Evolutionary conservation across 2,888 invertebrate species (phyloP).

Genomic region (Gymnosoma rotundatum): DNA sequence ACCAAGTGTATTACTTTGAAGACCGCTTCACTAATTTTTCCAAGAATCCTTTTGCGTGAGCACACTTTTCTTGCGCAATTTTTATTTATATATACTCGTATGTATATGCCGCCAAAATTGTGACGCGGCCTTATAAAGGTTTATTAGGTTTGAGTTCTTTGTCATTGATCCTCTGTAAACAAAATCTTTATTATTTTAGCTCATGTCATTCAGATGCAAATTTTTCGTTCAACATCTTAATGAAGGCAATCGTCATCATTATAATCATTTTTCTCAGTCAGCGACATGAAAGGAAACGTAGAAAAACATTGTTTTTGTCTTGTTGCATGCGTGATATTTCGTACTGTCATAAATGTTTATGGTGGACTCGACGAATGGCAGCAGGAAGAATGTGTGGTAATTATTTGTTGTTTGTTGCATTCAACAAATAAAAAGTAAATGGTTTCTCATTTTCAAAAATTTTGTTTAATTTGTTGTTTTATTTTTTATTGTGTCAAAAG

Average conservation of each 20-base stretch:
- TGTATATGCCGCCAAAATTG: slow-evolving; percentile 4
- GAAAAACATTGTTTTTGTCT: slow-evolving; percentile 33
- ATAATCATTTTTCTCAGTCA: slow-evolving; percentile 28
- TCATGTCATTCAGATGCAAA: slow-evolving; percentile 60
- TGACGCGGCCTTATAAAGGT: slow-evolving; percentile 44
- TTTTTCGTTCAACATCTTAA: slow-evolving; percentile 40
- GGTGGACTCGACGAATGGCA: slow-evolving; percentile 19
- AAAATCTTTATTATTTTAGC: slow-evolving; percentile 25
- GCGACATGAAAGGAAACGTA: background rate
- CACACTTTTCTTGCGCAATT: slow-evolving; percentile 57
- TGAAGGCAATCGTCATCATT: slow-evolving; percentile 41
- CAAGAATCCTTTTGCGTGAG: slow-evolving; percentile 64
- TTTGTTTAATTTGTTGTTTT: slow-evolving; percentile 23
- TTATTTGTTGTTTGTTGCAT: slow-evolving; percentile 46
- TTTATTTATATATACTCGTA: too few relatives aligned
- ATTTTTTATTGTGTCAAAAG: slow-evolving; percentile 41
- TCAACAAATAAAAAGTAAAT: slow-evolving; percentile 54
- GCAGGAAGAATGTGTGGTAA: background rate
- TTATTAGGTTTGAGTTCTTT: slow-evolving; percentile 30
- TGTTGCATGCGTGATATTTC: slow-evolving; percentile 68
- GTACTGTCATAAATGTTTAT: slow-evolving; percentile 65
- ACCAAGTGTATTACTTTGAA: too few relatives aligned
- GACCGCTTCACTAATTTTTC: slow-evolving; percentile 25
- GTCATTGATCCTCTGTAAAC: slow-evolving; percentile 71
- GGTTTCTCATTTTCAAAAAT: slow-evolving; percentile 36